These are phyloP conservation scores for Melospiza georgiana DNA, from an alignment of 2,113 vertebrate genomes.

Conservation along the genomic window DNA sequence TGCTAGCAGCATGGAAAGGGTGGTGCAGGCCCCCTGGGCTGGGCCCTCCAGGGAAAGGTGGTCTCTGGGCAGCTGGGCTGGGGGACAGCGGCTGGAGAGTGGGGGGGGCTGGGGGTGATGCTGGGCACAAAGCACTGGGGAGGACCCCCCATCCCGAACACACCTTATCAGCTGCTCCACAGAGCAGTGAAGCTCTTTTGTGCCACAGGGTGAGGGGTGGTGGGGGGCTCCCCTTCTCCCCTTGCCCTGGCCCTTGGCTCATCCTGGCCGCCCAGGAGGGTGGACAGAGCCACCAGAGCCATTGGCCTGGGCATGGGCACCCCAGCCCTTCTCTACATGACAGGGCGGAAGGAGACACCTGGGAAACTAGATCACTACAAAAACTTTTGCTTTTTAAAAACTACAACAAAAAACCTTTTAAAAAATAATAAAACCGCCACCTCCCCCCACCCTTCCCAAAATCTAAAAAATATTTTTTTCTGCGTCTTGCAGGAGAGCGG, in stretches of 20 bases:
- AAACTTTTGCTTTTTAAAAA: conserved; percentile 5
- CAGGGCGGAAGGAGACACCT: background rate
- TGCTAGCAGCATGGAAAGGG: background rate
- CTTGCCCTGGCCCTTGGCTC: background rate
- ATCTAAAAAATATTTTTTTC: background rate
- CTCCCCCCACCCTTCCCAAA: background rate
- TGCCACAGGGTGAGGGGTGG: fast-evolving
- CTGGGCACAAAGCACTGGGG: background rate
- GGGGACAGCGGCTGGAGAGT: fast-evolving
- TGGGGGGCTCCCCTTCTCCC: background rate
- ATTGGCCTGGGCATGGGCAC: background rate
- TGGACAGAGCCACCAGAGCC: background rate
- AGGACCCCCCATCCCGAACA: background rate
- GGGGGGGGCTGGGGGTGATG: background rate
- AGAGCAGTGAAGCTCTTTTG: background rate
- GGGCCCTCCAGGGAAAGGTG: background rate
- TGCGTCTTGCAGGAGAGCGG: background rate
- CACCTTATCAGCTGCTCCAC: background rate
- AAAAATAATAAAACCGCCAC: background rate
- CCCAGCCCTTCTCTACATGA: background rate
- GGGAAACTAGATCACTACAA: conserved; percentile 48
- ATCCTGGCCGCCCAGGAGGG: background rate
- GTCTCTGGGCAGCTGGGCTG: background rate
- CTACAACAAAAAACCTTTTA: background rate
- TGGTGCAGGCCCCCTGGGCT: background rate